Evolutionary conservation across 1,140 invertebrate genomes (phyloP).

Genomic region (Centruroides sculpturatus): DNA sequence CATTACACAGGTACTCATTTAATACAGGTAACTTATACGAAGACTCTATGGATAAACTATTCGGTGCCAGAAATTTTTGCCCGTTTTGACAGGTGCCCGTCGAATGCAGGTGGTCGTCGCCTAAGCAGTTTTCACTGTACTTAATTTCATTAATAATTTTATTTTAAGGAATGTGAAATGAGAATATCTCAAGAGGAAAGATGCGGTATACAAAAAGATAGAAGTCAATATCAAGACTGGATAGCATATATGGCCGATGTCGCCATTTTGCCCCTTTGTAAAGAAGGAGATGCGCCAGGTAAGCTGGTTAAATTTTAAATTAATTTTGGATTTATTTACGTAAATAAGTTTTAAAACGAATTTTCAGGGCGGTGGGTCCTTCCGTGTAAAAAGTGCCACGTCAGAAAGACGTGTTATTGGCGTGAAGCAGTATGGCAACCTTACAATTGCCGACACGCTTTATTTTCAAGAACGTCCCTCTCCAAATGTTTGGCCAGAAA

Average conservation of each 20-base stretch:
- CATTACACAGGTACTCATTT: too few relatives aligned
- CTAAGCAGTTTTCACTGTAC: too few relatives aligned
- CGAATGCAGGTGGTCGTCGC: too few relatives aligned
- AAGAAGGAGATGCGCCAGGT: constrained; percentile 18
- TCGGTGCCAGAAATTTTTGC: too few relatives aligned
- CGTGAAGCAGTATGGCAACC: constrained; percentile 29
- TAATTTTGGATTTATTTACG: not conserved
- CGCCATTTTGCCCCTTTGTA: constrained; percentile 18
- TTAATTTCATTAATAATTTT: not conserved
- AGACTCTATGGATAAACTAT: too few relatives aligned
- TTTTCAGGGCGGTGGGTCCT: constrained; percentile 30
- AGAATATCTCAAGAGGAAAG: constrained; percentile 17
- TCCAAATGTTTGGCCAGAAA: not conserved
- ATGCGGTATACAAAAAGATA: constrained; percentile 25
- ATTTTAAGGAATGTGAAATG: constrained; percentile 25
- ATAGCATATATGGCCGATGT: constrained; percentile 1
- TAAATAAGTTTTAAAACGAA: not conserved
- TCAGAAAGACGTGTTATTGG: constrained; percentile 28
- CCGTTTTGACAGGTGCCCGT: too few relatives aligned
- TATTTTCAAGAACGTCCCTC: not conserved
- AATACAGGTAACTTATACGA: too few relatives aligned
- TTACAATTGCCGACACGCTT: constrained; percentile 22
- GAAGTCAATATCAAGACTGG: constrained; percentile 2
- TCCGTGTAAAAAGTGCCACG: constrained; percentile 28
- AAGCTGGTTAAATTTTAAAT: not conserved